phyloP scores from a whole-genome alignment of 2,113 vertebrate species.

The Stegostoma tigrinum region DNA sequence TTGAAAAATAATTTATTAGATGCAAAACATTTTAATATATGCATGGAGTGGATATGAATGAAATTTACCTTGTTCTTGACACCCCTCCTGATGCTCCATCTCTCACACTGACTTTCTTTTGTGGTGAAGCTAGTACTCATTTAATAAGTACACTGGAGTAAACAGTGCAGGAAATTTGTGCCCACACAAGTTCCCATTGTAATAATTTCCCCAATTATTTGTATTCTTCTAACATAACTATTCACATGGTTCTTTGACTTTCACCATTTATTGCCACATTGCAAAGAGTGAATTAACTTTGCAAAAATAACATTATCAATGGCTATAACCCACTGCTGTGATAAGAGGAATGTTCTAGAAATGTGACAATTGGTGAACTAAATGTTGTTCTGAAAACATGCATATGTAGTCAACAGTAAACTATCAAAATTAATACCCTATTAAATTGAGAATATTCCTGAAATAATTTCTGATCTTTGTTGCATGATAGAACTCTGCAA shows the following conservation, averaged over 20 bases:
- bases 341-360: neutral
- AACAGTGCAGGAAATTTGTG: neutral
- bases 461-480: neutral
- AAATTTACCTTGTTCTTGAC: neutral
- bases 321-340: neutral
- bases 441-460: neutral
- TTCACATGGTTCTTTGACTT: neutral
- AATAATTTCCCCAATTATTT: neutral
- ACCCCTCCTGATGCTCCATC: neutral
- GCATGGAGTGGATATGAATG: neutral
- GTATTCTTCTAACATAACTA: neutral
- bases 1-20: neutral
- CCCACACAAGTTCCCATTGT: neutral
- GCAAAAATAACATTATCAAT: neutral
- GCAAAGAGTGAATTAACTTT: neutral
- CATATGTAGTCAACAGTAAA: neutral
- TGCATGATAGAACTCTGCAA: neutral
- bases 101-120: neutral
- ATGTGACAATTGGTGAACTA: neutral
- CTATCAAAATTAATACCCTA: neutral
- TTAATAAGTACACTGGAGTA: neutral
- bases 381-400: neutral
- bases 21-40: neutral
- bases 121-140: too few relatives aligned
- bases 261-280: neutral